Conservation (phyloP, 2,888 invertebrate genomes). For the Epicampocera succincta region DNA sequence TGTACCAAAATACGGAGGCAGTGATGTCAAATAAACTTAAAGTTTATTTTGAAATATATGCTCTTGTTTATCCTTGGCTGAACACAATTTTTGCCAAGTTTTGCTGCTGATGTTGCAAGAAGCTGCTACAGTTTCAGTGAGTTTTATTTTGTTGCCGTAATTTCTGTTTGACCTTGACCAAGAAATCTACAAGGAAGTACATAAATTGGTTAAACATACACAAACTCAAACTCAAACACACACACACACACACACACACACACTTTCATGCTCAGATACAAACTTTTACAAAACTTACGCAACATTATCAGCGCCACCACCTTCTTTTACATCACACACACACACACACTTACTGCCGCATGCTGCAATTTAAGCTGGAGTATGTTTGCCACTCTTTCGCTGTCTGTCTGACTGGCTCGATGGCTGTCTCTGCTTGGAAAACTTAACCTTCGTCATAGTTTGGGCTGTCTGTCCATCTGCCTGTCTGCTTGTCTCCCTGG, state of each 20-base stretch:
- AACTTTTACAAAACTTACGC: background rate
- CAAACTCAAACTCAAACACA: background rate
- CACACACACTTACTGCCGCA: background rate
- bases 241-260: constrained; percentile 1
- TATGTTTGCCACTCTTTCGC: constrained; percentile 7
- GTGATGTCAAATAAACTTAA: too few species aligned
- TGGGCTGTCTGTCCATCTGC: background rate
- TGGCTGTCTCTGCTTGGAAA: constrained; percentile 9
- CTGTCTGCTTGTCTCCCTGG: background rate
- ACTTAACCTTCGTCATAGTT: constrained; percentile 36
- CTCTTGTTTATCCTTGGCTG: too few species aligned
- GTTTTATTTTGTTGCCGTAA: constrained; percentile 42
- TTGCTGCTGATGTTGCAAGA: background rate
- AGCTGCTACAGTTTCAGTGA: background rate
- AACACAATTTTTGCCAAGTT: background rate
- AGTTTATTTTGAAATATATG: too few species aligned
- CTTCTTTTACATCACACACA: background rate
- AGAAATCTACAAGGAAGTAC: constrained; percentile 63
- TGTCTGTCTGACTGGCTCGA: background rate
- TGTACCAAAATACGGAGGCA: too few species aligned
- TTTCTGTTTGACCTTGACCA: constrained; percentile 68
- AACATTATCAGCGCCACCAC: constrained; percentile 8
- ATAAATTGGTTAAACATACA: constrained; percentile 1
- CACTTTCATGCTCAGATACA: background rate
- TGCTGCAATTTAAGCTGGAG: constrained; percentile 16